phyloP scores from a whole-genome alignment of 2,113 vertebrate species.

The Furnarius figulus region DNA sequence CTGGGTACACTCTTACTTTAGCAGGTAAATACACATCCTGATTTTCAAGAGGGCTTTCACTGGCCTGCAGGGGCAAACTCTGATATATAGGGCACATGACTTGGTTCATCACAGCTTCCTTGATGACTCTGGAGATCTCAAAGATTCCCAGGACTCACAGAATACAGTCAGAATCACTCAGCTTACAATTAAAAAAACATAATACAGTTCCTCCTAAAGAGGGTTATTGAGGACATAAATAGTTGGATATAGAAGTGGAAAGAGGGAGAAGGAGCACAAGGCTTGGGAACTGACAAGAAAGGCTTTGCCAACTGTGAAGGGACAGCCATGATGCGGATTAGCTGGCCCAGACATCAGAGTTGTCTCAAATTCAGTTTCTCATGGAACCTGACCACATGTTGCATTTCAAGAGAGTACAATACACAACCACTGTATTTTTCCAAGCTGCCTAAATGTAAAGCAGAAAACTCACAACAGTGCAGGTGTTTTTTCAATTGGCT shows the following conservation, averaged over 20 bases:
- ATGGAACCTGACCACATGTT: background rate
- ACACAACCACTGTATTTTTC: background rate
- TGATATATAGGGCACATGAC: background rate
- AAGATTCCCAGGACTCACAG: background rate
- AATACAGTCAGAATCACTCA: background rate
- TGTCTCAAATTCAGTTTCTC: background rate
- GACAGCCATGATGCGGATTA: background rate
- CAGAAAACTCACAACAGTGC: background rate
- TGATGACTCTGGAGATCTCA: background rate
- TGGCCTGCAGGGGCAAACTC: background rate
- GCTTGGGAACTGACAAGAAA: background rate
- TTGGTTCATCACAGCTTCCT: background rate
- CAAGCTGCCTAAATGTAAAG: background rate
- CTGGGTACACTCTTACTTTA: background rate
- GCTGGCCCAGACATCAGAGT: background rate
- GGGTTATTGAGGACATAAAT: background rate
- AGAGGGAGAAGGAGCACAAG: background rate
- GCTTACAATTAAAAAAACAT: background rate
- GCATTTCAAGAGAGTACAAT: background rate
- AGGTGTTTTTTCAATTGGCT: background rate
- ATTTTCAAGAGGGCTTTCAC: background rate
- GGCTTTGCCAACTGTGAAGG: background rate
- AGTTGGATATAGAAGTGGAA: background rate
- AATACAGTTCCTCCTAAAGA: background rate
- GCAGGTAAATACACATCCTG: background rate